phyloP scores from a whole-genome alignment of 1,140 invertebrate species.

The Trichogramma pretiosum region DNA sequence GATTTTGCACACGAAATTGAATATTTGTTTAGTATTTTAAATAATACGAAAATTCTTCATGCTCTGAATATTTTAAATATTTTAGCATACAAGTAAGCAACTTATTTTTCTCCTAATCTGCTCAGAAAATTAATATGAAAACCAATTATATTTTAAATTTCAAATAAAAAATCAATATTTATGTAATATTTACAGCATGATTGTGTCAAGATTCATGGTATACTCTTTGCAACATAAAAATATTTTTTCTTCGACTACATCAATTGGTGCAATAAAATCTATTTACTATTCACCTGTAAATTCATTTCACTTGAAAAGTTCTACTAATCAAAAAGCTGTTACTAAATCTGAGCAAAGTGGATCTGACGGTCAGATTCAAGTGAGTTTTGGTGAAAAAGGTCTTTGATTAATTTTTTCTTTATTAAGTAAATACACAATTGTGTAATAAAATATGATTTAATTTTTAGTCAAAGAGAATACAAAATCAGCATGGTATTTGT shows the following conservation, averaged over 20 bases:
- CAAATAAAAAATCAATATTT: too few relatives aligned
- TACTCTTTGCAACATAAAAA: conserved; percentile 22
- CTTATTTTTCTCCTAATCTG: too few relatives aligned
- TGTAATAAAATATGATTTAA: background rate
- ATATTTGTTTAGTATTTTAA: too few relatives aligned
- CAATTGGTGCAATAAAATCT: conserved; percentile 12
- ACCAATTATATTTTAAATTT: too few relatives aligned
- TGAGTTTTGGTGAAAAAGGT: conserved; percentile 35
- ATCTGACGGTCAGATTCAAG: conserved; percentile 26
- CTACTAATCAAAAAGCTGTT: conserved; percentile 27
- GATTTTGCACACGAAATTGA: too few relatives aligned
- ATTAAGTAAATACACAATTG: background rate
- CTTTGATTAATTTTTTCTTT: conserved; percentile 16
- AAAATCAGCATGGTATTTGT: conserved; percentile 73
- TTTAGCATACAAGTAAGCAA: too few relatives aligned
- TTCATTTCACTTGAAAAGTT: conserved; percentile 22
- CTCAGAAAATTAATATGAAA: too few relatives aligned
- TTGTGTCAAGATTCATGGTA: conserved; percentile 25
- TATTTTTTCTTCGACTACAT: conserved; percentile 11
- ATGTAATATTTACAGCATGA: conserved; percentile 34
- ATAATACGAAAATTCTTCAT: too few relatives aligned
- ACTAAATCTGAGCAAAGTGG: conserved; percentile 21
- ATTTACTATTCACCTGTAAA: conserved; percentile 7
- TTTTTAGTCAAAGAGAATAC: conserved; percentile 72
- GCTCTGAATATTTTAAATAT: too few relatives aligned